Conservation (phyloP, 2,888 invertebrate genomes). For the Trichacis sp. region DNA sequence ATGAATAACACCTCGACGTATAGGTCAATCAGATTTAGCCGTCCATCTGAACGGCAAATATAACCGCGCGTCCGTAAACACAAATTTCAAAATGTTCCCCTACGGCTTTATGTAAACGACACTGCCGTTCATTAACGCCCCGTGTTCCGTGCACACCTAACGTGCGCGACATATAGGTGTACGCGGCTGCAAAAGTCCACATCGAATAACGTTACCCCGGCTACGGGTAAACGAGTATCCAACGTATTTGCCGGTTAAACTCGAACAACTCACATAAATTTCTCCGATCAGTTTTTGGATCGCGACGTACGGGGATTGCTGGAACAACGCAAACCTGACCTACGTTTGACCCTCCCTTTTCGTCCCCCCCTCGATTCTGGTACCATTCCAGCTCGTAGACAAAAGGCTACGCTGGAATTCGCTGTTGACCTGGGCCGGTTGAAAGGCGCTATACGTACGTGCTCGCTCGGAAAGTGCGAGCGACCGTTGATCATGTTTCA, state of each 20-base stretch:
- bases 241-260: constrained; percentile 39
- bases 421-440: constrained; percentile 12
- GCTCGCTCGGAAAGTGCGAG: constrained; percentile 25
- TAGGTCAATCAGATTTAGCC: constrained; percentile 3
- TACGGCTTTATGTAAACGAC: constrained; percentile 51
- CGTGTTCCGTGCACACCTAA: constrained; percentile 45
- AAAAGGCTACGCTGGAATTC: constrained; percentile 3
- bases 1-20: background rate
- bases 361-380: background rate
- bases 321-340: background rate
- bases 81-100: constrained; percentile 49
- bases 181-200: constrained; percentile 23
- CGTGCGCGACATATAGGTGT: constrained; percentile 24
- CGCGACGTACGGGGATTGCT: constrained; percentile 6
- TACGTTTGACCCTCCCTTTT: background rate
- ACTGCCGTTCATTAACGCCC: constrained; percentile 57
- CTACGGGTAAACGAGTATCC: constrained; percentile 19
- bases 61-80: constrained; percentile 41
- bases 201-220: constrained; percentile 19
- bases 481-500: constrained; percentile 23
- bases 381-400: background rate
- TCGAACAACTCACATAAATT: constrained; percentile 57
- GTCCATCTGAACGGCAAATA: constrained; percentile 15
- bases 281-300: constrained; percentile 51
- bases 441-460: constrained; percentile 28